phyloP scores from a whole-genome alignment of 2,113 vertebrate genomes.

The Nothocercus julius region DNA sequence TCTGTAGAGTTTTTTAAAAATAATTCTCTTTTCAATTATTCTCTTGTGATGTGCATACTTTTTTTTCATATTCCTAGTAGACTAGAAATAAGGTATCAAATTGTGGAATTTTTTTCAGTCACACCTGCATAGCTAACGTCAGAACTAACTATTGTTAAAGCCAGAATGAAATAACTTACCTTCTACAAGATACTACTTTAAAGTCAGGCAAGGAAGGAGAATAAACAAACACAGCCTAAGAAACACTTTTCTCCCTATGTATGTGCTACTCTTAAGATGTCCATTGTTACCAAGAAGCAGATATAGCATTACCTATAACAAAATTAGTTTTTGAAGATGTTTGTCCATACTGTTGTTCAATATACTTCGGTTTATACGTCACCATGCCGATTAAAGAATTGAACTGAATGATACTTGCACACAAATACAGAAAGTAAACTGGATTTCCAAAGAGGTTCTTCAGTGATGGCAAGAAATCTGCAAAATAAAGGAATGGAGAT shows the following conservation, averaged over 20 bases:
- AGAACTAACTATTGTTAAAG: neutral
- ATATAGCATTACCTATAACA: slow-evolving; percentile 85
- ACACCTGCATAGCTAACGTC: neutral
- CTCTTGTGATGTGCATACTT: neutral
- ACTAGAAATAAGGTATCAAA: neutral
- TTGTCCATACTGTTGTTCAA: slow-evolving; percentile 94
- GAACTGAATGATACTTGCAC: slow-evolving; percentile 88
- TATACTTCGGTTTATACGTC: slow-evolving; percentile 95
- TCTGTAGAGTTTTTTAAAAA: neutral
- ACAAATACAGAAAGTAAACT: slow-evolving; percentile 86
- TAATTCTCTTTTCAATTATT: neutral
- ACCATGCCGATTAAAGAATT: slow-evolving; percentile 95
- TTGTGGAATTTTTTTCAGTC: neutral
- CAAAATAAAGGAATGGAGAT: slow-evolving; percentile 47
- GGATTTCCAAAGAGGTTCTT: slow-evolving; percentile 87
- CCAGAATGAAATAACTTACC: neutral
- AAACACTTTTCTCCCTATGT: neutral
- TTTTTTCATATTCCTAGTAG: neutral
- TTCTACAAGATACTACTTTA: neutral
- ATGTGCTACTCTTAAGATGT: neutral
- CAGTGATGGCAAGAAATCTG: slow-evolving; percentile 90
- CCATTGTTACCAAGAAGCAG: neutral
- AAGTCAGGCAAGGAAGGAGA: neutral
- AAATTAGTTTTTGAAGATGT: slow-evolving; percentile 92
- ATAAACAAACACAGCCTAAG: neutral